These are phyloP conservation scores for Xestia sexstrigata DNA, from an alignment of 2,888 invertebrate species.

Conservation along the genomic window DNA sequence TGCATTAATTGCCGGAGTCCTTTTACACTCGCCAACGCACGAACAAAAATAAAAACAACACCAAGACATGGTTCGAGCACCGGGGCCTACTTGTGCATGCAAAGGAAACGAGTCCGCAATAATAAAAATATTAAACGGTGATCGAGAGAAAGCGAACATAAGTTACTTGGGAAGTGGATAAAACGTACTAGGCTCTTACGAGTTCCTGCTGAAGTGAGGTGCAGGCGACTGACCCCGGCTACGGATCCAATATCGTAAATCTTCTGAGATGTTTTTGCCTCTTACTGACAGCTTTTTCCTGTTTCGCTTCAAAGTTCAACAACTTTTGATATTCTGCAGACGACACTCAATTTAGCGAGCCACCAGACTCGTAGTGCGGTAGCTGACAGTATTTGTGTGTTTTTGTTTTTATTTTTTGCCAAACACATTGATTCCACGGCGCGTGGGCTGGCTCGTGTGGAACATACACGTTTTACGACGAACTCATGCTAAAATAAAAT, in stretches of 20 bases:
- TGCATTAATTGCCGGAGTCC: slow-evolving; percentile 70
- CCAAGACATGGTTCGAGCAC: slow-evolving; percentile 68
- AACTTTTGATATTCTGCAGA: slow-evolving; percentile 75
- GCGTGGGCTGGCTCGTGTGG: slow-evolving; percentile 74
- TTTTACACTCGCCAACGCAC: slow-evolving; percentile 66
- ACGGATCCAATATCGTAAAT: slow-evolving; percentile 80
- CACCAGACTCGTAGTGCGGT: slow-evolving; percentile 54
- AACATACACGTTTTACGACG: slow-evolving; percentile 71
- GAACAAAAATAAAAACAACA: slow-evolving; percentile 71
- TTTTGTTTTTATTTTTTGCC: slow-evolving; percentile 57
- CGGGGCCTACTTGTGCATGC: slow-evolving; percentile 73
- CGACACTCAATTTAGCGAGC: slow-evolving; percentile 67
- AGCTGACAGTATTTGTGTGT: slow-evolving; percentile 51
- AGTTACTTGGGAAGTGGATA: slow-evolving; percentile 71
- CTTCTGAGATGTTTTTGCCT: slow-evolving; percentile 72
- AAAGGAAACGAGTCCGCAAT: slow-evolving; percentile 74
- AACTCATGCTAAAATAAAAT: slow-evolving; percentile 67
- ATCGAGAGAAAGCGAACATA: slow-evolving; percentile 72
- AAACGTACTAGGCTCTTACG: slow-evolving; percentile 62
- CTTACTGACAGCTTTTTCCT: slow-evolving; percentile 77
- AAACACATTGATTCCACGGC: slow-evolving; percentile 56
- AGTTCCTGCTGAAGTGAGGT: slow-evolving; percentile 72
- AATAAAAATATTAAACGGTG: slow-evolving; percentile 72
- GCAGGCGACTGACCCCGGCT: slow-evolving; percentile 79
- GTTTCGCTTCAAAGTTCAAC: slow-evolving; percentile 77